phyloP scores from a whole-genome alignment of 2,113 vertebrate genomes.

The Trogon surrucura region DNA sequence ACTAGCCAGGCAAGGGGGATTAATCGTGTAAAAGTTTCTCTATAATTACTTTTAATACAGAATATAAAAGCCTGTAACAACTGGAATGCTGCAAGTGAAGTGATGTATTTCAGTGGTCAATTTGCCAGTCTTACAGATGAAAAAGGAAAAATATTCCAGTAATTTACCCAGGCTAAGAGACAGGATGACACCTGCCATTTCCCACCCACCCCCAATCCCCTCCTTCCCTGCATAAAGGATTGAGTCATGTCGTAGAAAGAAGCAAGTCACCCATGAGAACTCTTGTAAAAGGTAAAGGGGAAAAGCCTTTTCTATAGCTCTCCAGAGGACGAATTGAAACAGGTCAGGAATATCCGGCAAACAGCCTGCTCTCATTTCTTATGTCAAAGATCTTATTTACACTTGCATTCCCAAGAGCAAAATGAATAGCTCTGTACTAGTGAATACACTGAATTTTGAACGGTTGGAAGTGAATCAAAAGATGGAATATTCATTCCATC shows the following conservation, averaged over 20 bases:
- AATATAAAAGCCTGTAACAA: background rate
- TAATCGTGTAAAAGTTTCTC: background rate
- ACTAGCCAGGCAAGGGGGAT: background rate
- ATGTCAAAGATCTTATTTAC: background rate
- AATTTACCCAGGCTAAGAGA: background rate
- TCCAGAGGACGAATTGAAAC: background rate
- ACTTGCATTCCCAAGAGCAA: background rate
- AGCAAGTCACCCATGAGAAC: background rate
- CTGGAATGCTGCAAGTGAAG: background rate
- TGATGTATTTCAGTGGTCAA: background rate
- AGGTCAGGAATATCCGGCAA: background rate
- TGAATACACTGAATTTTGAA: background rate
- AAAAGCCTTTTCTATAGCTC: background rate
- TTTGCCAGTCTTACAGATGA: background rate
- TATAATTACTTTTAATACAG: background rate
- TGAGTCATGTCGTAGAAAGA: background rate
- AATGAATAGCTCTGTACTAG: background rate
- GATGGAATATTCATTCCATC: background rate
- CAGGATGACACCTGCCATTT: fast-evolving
- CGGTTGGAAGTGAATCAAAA: background rate
- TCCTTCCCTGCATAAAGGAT: background rate
- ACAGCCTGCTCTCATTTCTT: background rate
- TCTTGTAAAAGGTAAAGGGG: background rate
- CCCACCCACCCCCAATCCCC: fast-evolving
- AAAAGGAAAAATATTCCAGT: background rate